Evolutionary conservation across 1,140 invertebrate genomes (phyloP).

Genomic region (Oreohelix idahoensis): DNA sequence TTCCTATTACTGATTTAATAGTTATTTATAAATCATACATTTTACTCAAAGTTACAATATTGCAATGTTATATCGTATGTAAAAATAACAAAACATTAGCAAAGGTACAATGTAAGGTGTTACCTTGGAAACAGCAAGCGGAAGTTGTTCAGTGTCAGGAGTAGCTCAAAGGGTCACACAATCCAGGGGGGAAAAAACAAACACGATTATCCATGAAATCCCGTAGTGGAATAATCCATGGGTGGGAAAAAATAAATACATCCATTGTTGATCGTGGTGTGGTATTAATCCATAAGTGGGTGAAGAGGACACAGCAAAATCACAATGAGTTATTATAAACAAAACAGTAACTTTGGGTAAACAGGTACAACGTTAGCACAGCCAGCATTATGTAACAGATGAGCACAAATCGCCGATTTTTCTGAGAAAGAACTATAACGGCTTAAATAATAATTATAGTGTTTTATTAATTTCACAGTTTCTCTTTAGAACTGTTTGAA

Average conservation of each 20-base stretch:
- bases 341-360: background rate
- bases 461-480: too few species aligned
- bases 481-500: too few species aligned
- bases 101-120: background rate
- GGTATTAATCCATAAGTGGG: background rate
- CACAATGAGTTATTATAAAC: background rate
- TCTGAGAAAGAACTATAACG: too few species aligned
- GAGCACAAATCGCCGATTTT: too few species aligned
- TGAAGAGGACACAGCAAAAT: background rate
- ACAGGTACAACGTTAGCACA: too few species aligned
- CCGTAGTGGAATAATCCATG: background rate
- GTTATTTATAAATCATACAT: too few species aligned
- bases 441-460: too few species aligned
- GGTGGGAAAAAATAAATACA: background rate
- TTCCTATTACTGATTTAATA: too few species aligned
- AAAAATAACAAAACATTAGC: too few species aligned
- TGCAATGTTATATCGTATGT: too few species aligned
- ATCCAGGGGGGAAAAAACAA: background rate
- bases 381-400: too few species aligned
- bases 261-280: background rate
- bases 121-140: background rate
- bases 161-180: background rate
- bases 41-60: too few species aligned
- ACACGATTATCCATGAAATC: background rate
- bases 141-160: background rate